Percentiles rank a stretch among this genome's conserved stretches.
Conservation (phyloP, 2,888 invertebrate species). For the Lycia hirtaria region DNA sequence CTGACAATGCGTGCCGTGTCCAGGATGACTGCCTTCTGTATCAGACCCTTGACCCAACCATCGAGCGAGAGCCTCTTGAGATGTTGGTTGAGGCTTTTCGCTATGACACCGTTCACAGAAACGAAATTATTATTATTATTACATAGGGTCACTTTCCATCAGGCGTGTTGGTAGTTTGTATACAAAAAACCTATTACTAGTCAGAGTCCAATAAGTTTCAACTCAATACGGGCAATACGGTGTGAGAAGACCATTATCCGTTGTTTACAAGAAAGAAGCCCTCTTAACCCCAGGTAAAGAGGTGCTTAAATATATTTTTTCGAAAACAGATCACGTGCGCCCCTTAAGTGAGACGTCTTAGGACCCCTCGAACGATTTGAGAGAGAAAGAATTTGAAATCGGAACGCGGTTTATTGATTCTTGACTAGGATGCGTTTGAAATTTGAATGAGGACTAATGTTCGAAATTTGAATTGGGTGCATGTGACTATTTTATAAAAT, state of each 20-base stretch:
- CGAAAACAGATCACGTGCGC: conserved; percentile 83
- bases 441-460: conserved; percentile 36
- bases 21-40: too few relatives aligned
- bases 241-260: conserved; percentile 42
- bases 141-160: too few relatives aligned
- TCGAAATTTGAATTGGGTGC: not conserved
- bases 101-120: too few relatives aligned
- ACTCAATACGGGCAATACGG: not conserved
- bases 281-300: conserved; percentile 66
- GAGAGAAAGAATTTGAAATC: conserved; percentile 61
- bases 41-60: too few relatives aligned
- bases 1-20: too few relatives aligned
- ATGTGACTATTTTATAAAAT: too few relatives aligned
- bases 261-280: conserved; percentile 75
- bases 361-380: conserved; percentile 67
- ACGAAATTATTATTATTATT: too few relatives aligned
- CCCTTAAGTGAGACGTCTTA: conserved; percentile 81
- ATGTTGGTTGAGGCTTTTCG: too few relatives aligned
- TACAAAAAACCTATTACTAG: not conserved
- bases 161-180: too few relatives aligned
- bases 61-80: too few relatives aligned
- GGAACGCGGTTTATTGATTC: conserved; percentile 72
- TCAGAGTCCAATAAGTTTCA: not conserved
- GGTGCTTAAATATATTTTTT: conserved; percentile 77
- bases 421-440: conserved; percentile 42